phyloP scores from a whole-genome alignment of 64 coral and sea anemone species.

The Montipora foliosa region DNA sequence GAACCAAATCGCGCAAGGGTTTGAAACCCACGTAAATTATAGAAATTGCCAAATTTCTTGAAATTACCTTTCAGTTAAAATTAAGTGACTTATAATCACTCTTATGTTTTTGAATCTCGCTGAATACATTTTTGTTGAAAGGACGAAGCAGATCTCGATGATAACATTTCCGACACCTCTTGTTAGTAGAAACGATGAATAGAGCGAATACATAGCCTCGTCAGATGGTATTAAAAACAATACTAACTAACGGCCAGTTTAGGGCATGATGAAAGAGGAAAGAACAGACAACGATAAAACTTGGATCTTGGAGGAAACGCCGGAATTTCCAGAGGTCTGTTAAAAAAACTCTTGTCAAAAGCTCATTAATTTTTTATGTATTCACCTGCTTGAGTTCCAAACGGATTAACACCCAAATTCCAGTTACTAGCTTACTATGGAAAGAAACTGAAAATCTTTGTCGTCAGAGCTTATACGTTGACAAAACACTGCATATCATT shows the following conservation, averaged over 20 bases:
- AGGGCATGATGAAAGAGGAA: background rate
- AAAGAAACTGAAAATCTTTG: conserved; percentile 7
- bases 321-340: conserved; percentile 25
- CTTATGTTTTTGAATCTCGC: conserved; percentile 17
- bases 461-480: background rate
- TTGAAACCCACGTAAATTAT: background rate
- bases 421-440: conserved; percentile 38
- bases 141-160: background rate
- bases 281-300: background rate
- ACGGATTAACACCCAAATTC: conserved; percentile 43
- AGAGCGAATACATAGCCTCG: conserved; percentile 1
- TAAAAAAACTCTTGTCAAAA: conserved; percentile 38
- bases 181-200: conserved; percentile 29
- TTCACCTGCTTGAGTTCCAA: conserved; percentile 24
- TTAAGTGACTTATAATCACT: background rate
- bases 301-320: background rate
- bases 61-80: background rate
- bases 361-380: conserved; percentile 33
- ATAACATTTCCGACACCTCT: conserved; percentile 32
- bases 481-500: conserved; percentile 25
- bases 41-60: background rate
- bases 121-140: conserved; percentile 30
- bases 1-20: background rate
- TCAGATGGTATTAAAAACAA: background rate
- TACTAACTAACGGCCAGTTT: background rate